Conservation (phyloP, 2,888 invertebrate species). For the Agonopterix alstromeriana region DNA sequence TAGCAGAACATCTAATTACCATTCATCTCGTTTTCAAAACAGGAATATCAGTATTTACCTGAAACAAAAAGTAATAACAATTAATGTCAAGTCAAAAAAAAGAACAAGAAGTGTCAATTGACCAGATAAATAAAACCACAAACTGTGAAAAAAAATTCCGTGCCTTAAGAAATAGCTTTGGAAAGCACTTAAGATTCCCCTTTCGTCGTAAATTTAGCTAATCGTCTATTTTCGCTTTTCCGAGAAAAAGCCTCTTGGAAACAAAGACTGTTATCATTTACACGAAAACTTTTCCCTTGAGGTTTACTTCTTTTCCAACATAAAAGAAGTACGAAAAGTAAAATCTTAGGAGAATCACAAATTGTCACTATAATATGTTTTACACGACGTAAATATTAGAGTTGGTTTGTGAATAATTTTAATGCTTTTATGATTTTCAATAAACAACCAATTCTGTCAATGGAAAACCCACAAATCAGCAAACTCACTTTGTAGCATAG, state of each 20-base stretch:
- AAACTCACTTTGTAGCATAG: too few relatives aligned
- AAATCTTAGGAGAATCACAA: slow-evolving; percentile 4
- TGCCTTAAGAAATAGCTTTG: too few relatives aligned
- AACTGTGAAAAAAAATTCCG: background rate
- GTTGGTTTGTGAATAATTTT: too few relatives aligned
- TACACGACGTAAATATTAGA: too few relatives aligned
- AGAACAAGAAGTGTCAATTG: background rate
- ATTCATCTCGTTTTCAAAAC: too few relatives aligned
- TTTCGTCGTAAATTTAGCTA: slow-evolving; percentile 10
- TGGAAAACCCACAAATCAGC: too few relatives aligned
- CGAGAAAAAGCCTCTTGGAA: slow-evolving; percentile 3
- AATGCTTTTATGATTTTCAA: too few relatives aligned
- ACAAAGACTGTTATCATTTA: slow-evolving; percentile 3
- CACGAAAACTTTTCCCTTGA: background rate
- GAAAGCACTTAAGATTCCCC: background rate
- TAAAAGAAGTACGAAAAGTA: slow-evolving; percentile 2
- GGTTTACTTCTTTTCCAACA: background rate
- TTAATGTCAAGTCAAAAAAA: background rate
- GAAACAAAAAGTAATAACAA: background rate
- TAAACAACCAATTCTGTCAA: too few relatives aligned
- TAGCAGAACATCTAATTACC: too few relatives aligned
- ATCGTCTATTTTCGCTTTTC: slow-evolving; percentile 8
- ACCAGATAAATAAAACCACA: background rate
- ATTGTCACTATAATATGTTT: too few relatives aligned
- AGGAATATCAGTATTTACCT: background rate